Evolutionary conservation across 2,888 invertebrate species (phyloP).

Genomic region (Helobdella robusta): DNA sequence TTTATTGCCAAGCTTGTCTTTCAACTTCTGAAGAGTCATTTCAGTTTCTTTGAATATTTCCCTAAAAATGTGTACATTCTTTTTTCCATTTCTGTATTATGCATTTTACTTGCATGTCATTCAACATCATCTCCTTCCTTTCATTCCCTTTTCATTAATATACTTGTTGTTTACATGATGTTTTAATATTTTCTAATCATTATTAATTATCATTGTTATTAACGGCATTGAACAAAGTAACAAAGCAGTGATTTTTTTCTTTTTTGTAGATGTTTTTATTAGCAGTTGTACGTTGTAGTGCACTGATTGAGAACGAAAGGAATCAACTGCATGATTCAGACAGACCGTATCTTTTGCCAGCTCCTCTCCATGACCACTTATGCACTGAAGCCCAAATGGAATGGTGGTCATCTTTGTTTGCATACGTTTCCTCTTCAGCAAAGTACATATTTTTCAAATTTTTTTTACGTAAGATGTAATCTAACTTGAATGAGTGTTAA

Average conservation of each 20-base stretch:
- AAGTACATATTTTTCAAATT: background rate
- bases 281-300: conserved; percentile 50
- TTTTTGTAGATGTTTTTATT: conserved; percentile 66
- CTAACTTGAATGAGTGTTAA: background rate
- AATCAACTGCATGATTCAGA: conserved; percentile 32
- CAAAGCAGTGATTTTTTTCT: no score
- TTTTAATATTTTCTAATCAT: no score
- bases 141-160: no score
- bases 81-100: no score
- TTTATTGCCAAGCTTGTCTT: no score
- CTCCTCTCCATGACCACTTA: conserved; percentile 40
- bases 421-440: background rate
- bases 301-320: conserved; percentile 37
- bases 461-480: background rate
- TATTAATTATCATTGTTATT: no score
- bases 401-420: conserved; percentile 51
- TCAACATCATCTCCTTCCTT: no score
- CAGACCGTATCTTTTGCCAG: conserved; percentile 43
- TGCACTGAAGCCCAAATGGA: conserved; percentile 44
- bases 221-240: no score
- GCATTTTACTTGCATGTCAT: no score
- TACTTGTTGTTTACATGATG: background rate
- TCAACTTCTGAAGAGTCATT: no score
- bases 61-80: no score
- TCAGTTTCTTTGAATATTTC: no score